These are phyloP conservation scores for Dicycla oo DNA, from an alignment of 2,888 invertebrate genomes.

Conservation along the genomic window DNA sequence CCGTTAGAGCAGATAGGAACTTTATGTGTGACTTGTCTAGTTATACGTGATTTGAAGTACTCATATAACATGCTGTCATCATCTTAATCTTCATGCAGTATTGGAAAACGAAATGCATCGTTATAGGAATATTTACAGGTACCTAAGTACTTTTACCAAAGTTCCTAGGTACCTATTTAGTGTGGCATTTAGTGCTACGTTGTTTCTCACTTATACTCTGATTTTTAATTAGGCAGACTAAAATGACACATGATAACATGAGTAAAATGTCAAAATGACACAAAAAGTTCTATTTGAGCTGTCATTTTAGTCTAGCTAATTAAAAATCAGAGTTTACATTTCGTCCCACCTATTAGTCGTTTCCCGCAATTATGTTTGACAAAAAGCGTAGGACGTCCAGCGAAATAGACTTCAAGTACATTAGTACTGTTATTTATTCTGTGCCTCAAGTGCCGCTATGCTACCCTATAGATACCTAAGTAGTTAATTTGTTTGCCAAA, in stretches of 20 bases:
- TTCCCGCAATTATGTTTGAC: constrained; percentile 48
- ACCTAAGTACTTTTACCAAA: neutral
- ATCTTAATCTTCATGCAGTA: no score
- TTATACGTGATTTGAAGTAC: neutral
- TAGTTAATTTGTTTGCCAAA: no score
- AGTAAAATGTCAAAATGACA: no score
- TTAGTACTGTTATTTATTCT: no score
- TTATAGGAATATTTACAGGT: neutral
- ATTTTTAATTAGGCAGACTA: no score
- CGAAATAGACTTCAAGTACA: constrained; percentile 23
- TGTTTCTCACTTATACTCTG: no score
- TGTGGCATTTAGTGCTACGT: neutral
- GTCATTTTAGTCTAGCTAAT: no score
- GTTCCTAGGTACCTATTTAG: neutral
- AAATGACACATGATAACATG: no score
- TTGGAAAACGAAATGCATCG: neutral
- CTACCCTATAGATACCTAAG: neutral
- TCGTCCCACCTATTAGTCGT: constrained; percentile 39
- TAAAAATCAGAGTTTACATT: no score
- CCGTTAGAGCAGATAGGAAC: neutral
- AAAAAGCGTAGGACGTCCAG: constrained; percentile 33
- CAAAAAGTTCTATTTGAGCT: no score
- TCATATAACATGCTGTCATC: neutral
- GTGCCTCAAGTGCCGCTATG: neutral
- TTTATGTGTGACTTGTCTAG: neutral